A percentile compares a stretch with the other conserved stretches of the same genome.
These are phyloP conservation scores for Cotesia congregata DNA, from an alignment of 2,888 invertebrate genomes.

Conservation along the genomic window DNA sequence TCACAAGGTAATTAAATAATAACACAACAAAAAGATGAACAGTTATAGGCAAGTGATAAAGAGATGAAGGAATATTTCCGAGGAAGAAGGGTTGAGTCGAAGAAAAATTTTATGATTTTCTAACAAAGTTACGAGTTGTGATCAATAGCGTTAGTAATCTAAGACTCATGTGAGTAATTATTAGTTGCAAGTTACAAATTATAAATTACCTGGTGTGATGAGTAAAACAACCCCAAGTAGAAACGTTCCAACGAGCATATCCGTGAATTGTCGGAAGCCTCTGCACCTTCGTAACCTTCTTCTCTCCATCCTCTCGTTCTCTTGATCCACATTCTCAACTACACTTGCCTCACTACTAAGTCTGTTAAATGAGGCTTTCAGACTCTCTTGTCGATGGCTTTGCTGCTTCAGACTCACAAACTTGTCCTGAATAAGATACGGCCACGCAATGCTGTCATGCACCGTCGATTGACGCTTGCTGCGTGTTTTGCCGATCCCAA, in stretches of 20 bases:
- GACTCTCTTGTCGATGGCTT: constrained; percentile 40
- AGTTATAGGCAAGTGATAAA: constrained; percentile 30
- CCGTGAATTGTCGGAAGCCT: constrained; percentile 62
- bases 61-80: constrained; percentile 22
- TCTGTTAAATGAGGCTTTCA: constrained; percentile 40
- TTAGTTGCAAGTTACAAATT: constrained; percentile 17
- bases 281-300: constrained; percentile 57
- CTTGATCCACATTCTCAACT: constrained; percentile 48
- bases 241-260: constrained; percentile 63
- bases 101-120: constrained; percentile 33
- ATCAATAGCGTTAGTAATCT: background rate
- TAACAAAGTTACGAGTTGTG: constrained; percentile 35
- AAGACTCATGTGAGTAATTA: background rate
- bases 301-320: constrained; percentile 45
- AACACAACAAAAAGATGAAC: constrained; percentile 27
- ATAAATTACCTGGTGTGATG: constrained; percentile 63
- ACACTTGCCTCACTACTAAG: constrained; percentile 41
- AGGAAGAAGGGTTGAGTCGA: background rate
- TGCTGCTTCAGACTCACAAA: constrained; percentile 49
- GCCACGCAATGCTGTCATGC: constrained; percentile 31
- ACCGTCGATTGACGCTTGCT: constrained; percentile 34
- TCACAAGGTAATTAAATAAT: constrained; percentile 6
- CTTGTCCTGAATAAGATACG: constrained; percentile 38
- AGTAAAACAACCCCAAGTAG: constrained; percentile 66
- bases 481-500: constrained; percentile 47